Evolutionary conservation across 2,888 invertebrate genomes (phyloP).

Genomic region (Brachyptera risi): DNA sequence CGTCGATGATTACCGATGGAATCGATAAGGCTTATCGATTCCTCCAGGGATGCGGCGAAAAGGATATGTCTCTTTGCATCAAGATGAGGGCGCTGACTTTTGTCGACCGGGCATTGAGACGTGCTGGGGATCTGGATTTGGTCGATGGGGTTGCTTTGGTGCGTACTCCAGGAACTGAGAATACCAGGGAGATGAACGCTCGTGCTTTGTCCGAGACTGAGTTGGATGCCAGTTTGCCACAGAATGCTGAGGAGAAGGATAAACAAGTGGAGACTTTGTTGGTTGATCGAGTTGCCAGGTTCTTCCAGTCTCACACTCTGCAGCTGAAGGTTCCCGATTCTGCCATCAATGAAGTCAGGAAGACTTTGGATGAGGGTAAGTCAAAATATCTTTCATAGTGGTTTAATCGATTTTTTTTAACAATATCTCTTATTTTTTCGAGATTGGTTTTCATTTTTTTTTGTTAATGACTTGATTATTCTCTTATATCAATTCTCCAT

Average conservation of each 20-base stretch:
- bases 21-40: constrained; percentile 63
- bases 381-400: too few species aligned
- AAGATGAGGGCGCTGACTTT: constrained; percentile 71
- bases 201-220: constrained; percentile 43
- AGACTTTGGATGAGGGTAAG: constrained; percentile 78
- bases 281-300: constrained; percentile 67
- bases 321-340: constrained; percentile 76
- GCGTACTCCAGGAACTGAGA: constrained; percentile 46
- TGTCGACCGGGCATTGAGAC: constrained; percentile 55
- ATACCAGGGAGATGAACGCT: constrained; percentile 42
- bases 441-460: too few species aligned
- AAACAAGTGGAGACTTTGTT: constrained; percentile 68
- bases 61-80: constrained; percentile 64
- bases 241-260: constrained; percentile 64
- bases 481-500: too few species aligned
- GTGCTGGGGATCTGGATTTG: constrained; percentile 54
- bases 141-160: constrained; percentile 57
- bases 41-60: constrained; percentile 65
- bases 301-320: constrained; percentile 72
- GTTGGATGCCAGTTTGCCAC: constrained; percentile 50
- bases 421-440: too few species aligned
- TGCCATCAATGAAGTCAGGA: constrained; percentile 66
- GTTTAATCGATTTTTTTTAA: too few species aligned
- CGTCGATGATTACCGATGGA: constrained; percentile 49
- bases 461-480: too few species aligned